phyloP scores from a whole-genome alignment of 2,888 invertebrate species.

The Imbricaverruca yamaguchii region DNA sequence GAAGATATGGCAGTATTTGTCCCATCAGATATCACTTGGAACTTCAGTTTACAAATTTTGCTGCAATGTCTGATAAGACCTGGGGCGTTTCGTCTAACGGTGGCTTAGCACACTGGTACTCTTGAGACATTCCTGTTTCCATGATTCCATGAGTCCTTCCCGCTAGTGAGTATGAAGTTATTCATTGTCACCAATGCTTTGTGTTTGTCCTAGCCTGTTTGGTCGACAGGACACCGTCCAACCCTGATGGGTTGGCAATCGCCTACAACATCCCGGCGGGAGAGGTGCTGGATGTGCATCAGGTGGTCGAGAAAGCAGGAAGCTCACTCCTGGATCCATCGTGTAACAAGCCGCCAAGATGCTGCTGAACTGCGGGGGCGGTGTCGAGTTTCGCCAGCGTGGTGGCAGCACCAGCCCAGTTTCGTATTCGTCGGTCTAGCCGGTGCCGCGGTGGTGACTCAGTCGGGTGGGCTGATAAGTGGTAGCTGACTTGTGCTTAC shows the following conservation, averaged over 20 bases:
- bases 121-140: neutral
- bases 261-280: conserved; percentile 77
- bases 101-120: neutral
- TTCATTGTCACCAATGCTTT: neutral
- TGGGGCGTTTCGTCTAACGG: neutral
- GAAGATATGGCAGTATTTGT: no score
- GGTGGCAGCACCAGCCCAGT: no score
- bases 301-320: conserved; percentile 26
- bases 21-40: no score
- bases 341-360: no score
- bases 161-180: neutral
- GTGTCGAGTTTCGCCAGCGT: no score
- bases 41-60: no score
- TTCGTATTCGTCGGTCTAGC: no score
- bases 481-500: no score
- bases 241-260: conserved; percentile 75
- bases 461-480: no score
- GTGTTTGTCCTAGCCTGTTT: conserved; percentile 23
- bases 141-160: neutral
- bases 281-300: conserved; percentile 49
- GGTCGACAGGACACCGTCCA: conserved; percentile 68
- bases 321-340: neutral
- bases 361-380: no score
- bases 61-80: no score
- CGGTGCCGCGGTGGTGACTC: no score